Evolutionary conservation across 2,113 vertebrate species (phyloP), one percentile per base, ranked within the genome.

Genomic region (Tamias sibiricus): DNA sequence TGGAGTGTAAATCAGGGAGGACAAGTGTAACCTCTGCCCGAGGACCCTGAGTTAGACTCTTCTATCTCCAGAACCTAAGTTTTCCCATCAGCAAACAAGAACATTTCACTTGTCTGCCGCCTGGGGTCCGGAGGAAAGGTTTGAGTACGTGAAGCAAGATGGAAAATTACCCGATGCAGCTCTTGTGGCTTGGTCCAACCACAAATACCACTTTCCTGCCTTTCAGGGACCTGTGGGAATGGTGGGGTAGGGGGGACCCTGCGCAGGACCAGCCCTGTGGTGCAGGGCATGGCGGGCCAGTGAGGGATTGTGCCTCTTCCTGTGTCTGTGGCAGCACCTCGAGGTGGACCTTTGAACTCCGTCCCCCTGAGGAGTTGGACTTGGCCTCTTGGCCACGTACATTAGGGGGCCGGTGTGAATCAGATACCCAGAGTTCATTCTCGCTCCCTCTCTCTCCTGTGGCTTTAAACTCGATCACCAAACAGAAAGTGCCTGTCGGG

Each of bases 401-500:
- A 75, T 84, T 30, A 95, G 52, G 40, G 28, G 35, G 4, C 44
- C 57, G 71, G 59, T 89, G 14, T 62, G 68, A 69, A 87, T 80
- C 64, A 32, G 71, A n/a, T 52, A 30, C n/a, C 68, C 59, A 81
- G 66, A 30, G 42, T 42, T 47, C 35, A 52, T 68, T 6, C n/a
- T 40, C 54, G 47, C 42, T 37, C 44, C 44, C 35, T 69, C 3
- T 4, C 26, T 7, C 62, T 54, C 17, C 57, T 42, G 49, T 59
- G 76, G 71, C 74, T 92, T 86, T 44, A 54, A 37, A 68, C 26
- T 80, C 59, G 72, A 30, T 82, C 75, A 13, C 76, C 54, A 87
- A 80, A 93, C 69, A 98, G 87, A 87, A 75, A 81, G 68, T 49
- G 30, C 35, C 68, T 76, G 86, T 52, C 71, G 69, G 64, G 26